Conservation (phyloP, 2,888 invertebrate species). For the Noctuana brunneofusca region DNA sequence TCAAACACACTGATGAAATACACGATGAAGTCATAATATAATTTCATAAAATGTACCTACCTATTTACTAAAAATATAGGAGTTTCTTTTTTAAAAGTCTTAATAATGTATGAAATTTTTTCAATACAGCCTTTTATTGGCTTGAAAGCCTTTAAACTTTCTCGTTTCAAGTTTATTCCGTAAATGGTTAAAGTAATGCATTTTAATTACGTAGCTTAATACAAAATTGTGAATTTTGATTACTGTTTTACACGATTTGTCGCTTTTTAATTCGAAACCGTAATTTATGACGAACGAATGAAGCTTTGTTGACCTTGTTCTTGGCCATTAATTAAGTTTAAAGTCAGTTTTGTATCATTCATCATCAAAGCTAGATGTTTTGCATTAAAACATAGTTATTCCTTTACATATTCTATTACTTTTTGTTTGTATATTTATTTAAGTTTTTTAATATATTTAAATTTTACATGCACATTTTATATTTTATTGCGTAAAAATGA, state of each 20-base stretch:
- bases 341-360: too few species aligned
- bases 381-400: too few species aligned
- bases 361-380: too few species aligned
- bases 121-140: not conserved
- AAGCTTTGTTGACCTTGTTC: not conserved
- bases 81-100: too few species aligned
- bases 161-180: not conserved
- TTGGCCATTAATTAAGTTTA: not conserved
- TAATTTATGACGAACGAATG: not conserved
- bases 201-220: conserved; percentile 5
- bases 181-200: conserved; percentile 5
- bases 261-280: not conserved
- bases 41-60: too few species aligned
- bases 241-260: not conserved
- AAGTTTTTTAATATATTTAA: too few species aligned
- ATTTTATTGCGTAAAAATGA: not conserved
- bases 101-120: not conserved
- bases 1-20: too few species aligned
- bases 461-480: not conserved
- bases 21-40: too few species aligned
- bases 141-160: not conserved
- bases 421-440: too few species aligned
- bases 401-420: too few species aligned
- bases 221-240: not conserved
- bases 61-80: too few species aligned